Percentiles rank a stretch among this genome's conserved stretches.
Evolutionary conservation across 2,113 vertebrate genomes (phyloP).

Genomic region (Otus sunia): DNA sequence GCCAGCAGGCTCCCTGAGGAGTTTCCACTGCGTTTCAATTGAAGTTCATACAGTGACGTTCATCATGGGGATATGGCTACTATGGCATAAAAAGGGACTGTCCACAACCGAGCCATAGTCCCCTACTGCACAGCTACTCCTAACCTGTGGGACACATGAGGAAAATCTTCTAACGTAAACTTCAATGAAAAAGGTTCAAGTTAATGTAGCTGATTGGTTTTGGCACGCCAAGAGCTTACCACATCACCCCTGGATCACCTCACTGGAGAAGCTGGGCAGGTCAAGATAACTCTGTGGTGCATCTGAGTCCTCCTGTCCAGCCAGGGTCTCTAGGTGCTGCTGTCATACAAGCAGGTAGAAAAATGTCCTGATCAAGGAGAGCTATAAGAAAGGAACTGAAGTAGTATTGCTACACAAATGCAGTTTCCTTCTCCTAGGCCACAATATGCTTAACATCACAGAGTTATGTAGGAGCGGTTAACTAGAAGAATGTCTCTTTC

Average conservation of each 20-base stretch:
- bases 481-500: neutral
- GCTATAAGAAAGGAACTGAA: neutral
- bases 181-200: neutral
- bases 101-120: neutral
- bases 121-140: neutral
- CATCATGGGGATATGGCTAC: neutral
- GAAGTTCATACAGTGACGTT: neutral
- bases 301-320: neutral
- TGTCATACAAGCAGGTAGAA: neutral
- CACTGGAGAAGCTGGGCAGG: neutral
- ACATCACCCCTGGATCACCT: neutral
- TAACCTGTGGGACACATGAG: neutral
- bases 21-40: neutral
- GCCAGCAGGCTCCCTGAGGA: neutral
- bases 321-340: neutral
- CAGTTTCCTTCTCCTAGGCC: neutral
- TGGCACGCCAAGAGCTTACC: neutral
- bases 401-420: neutral
- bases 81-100: neutral
- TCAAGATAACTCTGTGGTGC: neutral
- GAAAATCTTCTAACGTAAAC: neutral
- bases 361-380: neutral
- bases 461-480: neutral
- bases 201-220: neutral
- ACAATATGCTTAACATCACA: neutral